These are phyloP conservation scores for Epinephelus lanceolatus DNA, from an alignment of 2,113 vertebrate species.

Conservation along the genomic window DNA sequence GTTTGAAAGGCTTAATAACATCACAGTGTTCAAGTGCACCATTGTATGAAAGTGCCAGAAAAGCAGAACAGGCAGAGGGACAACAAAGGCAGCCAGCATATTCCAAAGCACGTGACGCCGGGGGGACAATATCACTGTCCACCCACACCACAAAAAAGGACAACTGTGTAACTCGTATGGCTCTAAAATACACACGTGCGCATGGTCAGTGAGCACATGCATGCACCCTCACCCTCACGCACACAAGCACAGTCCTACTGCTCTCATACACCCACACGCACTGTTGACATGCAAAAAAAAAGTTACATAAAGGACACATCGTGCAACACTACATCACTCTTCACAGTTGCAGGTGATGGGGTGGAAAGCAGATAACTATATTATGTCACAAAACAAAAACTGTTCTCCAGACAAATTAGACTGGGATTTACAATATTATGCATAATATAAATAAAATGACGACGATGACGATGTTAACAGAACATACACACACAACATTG, in stretches of 20 bases:
- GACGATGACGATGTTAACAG: neutral
- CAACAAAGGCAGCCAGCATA: constrained; percentile 87
- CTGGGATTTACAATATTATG: constrained; percentile 13
- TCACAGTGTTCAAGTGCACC: constrained; percentile 82
- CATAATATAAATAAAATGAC: neutral
- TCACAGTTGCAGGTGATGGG: neutral
- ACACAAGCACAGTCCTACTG: constrained; percentile 41
- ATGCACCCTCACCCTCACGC: constrained; percentile 36
- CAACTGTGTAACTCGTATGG: constrained; percentile 72
- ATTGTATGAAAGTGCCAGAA: constrained; percentile 90
- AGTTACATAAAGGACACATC: constrained; percentile 42
- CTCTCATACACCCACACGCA: constrained; percentile 42
- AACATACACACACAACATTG: neutral
- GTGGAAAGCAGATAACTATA: neutral
- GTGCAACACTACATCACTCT: constrained; percentile 52
- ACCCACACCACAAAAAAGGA: constrained; percentile 76
- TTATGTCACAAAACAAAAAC: neutral
- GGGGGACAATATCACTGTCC: constrained; percentile 82
- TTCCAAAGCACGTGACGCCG: constrained; percentile 86
- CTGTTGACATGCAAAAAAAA: constrained; percentile 49
- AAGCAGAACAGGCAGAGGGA: constrained; percentile 83
- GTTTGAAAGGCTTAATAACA: constrained; percentile 84
- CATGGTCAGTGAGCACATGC: constrained; percentile 44
- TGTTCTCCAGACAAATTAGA: neutral
- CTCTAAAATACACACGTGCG: constrained; percentile 60